phyloP scores from a whole-genome alignment of 2,113 vertebrate genomes.

The Physeter macrocephalus region DNA sequence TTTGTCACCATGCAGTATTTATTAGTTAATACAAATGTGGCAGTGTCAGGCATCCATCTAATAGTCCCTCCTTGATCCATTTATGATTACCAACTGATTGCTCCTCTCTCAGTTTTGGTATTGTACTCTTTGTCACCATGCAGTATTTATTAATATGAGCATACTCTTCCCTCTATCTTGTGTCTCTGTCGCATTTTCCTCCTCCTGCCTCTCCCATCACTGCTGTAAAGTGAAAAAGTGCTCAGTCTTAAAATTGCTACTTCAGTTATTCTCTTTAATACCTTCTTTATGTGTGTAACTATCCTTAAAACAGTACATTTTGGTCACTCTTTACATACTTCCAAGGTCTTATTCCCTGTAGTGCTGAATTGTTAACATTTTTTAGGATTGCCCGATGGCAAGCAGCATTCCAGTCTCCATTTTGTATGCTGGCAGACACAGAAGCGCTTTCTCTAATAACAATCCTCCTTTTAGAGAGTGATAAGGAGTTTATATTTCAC shows the following conservation, averaged over 20 bases:
- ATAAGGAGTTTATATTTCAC: background rate
- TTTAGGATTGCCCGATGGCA: background rate
- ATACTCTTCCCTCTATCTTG: background rate
- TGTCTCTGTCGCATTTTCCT: background rate
- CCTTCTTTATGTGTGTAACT: background rate
- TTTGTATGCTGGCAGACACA: constrained; percentile 11
- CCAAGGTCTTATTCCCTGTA: background rate
- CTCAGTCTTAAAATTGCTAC: background rate
- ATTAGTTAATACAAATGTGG: background rate
- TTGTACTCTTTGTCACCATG: background rate
- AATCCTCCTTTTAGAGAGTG: background rate
- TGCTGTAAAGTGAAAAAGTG: constrained; percentile 21
- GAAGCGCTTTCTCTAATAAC: background rate
- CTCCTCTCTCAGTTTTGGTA: background rate
- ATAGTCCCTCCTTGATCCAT: background rate
- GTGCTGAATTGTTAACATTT: constrained; percentile 13
- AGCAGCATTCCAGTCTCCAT: constrained; percentile 34
- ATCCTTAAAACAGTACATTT: background rate
- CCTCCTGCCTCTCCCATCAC: background rate
- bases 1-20: background rate
- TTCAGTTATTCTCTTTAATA: background rate
- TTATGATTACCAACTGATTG: background rate
- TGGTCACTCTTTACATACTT: background rate
- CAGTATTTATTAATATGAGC: background rate
- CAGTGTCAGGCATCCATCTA: background rate